phyloP scores from a whole-genome alignment of 2,113 vertebrate genomes.

The Eonycteris spelaea region DNA sequence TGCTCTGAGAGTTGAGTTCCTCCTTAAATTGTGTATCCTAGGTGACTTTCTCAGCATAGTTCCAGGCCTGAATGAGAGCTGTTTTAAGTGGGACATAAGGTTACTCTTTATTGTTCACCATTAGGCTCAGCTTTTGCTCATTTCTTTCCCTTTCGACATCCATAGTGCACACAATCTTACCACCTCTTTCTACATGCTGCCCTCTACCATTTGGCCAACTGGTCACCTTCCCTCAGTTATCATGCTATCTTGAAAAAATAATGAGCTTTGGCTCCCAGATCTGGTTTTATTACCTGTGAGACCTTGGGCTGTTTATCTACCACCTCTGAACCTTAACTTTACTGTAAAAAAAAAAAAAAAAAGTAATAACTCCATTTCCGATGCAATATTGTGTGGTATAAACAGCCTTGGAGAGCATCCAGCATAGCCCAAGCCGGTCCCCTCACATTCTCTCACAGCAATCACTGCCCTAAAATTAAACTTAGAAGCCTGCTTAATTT shows the following conservation, averaged over 20 bases:
- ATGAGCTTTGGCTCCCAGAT: not conserved
- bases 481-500: not conserved
- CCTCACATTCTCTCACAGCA: not conserved
- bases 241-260: not conserved
- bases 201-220: not conserved
- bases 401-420: not conserved
- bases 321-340: not conserved
- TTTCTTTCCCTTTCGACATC: not conserved
- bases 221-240: not conserved
- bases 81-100: not conserved
- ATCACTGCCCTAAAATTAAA: not conserved
- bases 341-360: not conserved
- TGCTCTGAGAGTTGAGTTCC: not conserved
- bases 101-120: not conserved
- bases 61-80: not conserved
- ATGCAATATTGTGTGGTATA: not conserved
- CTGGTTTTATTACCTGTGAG: not conserved
- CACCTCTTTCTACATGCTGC: not conserved
- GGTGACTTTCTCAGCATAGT: not conserved
- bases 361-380: not conserved
- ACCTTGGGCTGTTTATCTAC: not conserved
- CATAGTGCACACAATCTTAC: accelerated
- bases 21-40: accelerated
- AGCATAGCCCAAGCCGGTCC: too few relatives aligned
- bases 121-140: not conserved